A percentile compares a stretch with the other conserved stretches of the same genome.
phyloP scores from a whole-genome alignment of 2,888 invertebrate genomes.

The Altica lythri region DNA sequence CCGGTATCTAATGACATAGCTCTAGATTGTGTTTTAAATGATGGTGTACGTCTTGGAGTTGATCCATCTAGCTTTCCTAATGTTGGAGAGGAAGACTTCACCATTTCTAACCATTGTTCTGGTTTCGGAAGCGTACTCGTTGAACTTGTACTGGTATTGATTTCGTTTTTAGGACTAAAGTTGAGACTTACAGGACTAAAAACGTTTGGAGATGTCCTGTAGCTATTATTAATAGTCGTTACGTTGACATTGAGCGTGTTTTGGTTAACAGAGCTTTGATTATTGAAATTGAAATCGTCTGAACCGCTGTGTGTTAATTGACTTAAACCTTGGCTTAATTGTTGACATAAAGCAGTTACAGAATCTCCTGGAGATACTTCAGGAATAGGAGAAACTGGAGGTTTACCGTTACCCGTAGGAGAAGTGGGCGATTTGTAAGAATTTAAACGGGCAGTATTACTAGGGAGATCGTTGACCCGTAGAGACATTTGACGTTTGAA shows the following conservation, averaged over 20 bases:
- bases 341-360: conserved; percentile 76
- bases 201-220: conserved; percentile 34
- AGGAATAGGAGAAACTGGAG: conserved; percentile 76
- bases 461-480: conserved; percentile 92
- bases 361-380: conserved; percentile 74
- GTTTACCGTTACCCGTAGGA: conserved; percentile 43
- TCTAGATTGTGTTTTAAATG: conserved; percentile 58
- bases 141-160: conserved; percentile 36
- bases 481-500: conserved; percentile 96
- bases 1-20: conserved; percentile 64
- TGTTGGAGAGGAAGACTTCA: conserved; percentile 61
- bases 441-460: conserved; percentile 83
- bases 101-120: conserved; percentile 82
- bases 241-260: conserved; percentile 57
- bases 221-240: conserved; percentile 41
- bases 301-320: conserved; percentile 67
- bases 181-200: conserved; percentile 47
- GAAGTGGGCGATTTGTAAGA: conserved; percentile 52
- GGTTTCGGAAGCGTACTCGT: conserved; percentile 69
- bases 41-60: conserved; percentile 62
- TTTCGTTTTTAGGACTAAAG: conserved; percentile 40
- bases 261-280: conserved; percentile 62
- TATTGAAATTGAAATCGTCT: conserved; percentile 64
- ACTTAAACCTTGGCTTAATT: conserved; percentile 69
- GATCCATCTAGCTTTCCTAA: conserved; percentile 51